Conservation (phyloP, 1,140 invertebrate species). For the Drosophila obscura region DNA sequence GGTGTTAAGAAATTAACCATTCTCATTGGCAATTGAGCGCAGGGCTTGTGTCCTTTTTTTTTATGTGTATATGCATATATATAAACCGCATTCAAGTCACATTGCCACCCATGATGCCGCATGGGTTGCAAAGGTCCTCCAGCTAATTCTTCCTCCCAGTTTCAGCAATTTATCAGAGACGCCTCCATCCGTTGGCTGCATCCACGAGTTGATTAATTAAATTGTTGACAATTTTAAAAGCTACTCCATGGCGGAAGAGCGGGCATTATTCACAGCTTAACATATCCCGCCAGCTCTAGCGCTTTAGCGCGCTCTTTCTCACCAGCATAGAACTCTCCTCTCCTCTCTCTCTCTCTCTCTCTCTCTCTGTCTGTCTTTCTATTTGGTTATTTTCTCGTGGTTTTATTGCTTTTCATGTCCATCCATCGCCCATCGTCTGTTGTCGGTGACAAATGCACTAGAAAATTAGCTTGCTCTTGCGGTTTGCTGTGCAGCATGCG, state of each 20-base stretch:
- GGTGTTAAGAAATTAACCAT: slow-evolving; percentile 58
- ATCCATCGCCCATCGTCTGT: slow-evolving; percentile 26
- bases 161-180: slow-evolving; percentile 27
- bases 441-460: slow-evolving; percentile 64
- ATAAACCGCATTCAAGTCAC: slow-evolving; percentile 28
- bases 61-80: slow-evolving; percentile 1
- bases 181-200: slow-evolving; percentile 1
- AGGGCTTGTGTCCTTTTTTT: slow-evolving; percentile 21
- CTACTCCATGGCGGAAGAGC: slow-evolving; percentile 31
- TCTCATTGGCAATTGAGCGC: slow-evolving; percentile 69
- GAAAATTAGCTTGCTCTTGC: slow-evolving; percentile 63
- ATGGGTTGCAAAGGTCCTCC: slow-evolving; percentile 11
- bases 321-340: neutral
- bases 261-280: slow-evolving; percentile 75
- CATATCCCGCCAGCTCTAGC: slow-evolving; percentile 25
- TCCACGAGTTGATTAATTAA: slow-evolving; percentile 75
- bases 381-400: slow-evolving; percentile 26
- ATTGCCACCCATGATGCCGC: slow-evolving; percentile 4
- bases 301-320: neutral
- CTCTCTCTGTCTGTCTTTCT: slow-evolving; percentile 11
- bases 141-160: neutral
- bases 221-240: slow-evolving; percentile 81
- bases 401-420: slow-evolving; percentile 60
- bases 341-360: neutral
- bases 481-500: neutral